Base-by-base conservation (phyloP, 2,888 invertebrate genomes). In the Amblyjoppa proteus region DNA sequence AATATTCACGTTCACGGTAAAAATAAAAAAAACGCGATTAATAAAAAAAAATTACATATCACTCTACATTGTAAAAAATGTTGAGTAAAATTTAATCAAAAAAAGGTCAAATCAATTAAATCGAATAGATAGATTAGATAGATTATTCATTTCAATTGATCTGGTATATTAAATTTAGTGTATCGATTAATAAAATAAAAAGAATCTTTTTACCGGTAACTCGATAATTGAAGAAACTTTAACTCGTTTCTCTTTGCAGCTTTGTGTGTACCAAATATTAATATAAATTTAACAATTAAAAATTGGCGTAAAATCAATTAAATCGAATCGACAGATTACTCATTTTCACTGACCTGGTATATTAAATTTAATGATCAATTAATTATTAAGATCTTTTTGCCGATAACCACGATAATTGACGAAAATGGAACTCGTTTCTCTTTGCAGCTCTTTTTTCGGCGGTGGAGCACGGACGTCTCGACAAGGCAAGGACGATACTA, bases 391-490 rank as follows among this genome's bases (percentile, higher is more conserved):
- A 7, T 38, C 1, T 38, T 38, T 7, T 38, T 38, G 5, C 5
- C 38, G 38, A 38, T 38, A 38, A 38, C 38, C 20, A 20, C 20
- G 20, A 20, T 20, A 5, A 38, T 38, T 38, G 3, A 38, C 38
- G 38, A 38, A 38, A 41, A 41, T 41, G 2, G 41, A 41, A 9
- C 13, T 61, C 3, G 38, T 51, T 66, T 70, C 92, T 95, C 95
- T 94, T 96, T 96, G 38, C 96, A 99, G 99, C 98, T 77, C 95
- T 99, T 70, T 98, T 99, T 93, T 97, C 98, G 53, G 99, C 99
- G 6, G 98, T 99, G 53, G 99, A 99, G 95, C 98, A 99, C 94
- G 98, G 98, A 76, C 98, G 99, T 94, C 94, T 98, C 91, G 99
- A 99, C 92, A 98, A 98, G 93, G 98, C 98, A 9, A 96, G 97